Evolutionary conservation across 2,113 vertebrate genomes (phyloP).

Genomic region (Scomber scombrus): DNA sequence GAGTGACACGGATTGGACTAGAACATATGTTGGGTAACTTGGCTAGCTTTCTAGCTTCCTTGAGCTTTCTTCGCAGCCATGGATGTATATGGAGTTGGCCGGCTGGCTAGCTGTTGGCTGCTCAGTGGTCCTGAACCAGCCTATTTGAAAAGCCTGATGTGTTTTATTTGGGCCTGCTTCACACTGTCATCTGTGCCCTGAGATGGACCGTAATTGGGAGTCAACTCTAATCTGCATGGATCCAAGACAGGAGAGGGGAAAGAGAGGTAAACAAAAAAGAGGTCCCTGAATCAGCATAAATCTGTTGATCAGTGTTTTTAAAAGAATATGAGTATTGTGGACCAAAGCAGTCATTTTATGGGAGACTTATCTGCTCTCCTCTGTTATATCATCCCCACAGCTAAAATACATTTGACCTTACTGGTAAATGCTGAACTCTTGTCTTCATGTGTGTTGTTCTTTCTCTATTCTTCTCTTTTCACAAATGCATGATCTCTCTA

Average conservation of each 20-base stretch:
- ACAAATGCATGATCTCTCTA: conserved; percentile 23
- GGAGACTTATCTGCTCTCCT: conserved; percentile 4
- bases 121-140: conserved; percentile 94
- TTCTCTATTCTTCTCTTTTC: conserved; percentile 16
- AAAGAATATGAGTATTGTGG: conserved; percentile 21
- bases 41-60: conserved; percentile 65
- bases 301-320: conserved; percentile 7
- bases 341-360: conserved; percentile 12
- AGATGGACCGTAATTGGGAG: conserved; percentile 94
- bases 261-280: conserved; percentile 4
- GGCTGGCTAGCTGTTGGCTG: conserved; percentile 89
- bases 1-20: conserved; percentile 93
- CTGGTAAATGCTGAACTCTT: conserved; percentile 38
- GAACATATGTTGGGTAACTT: conserved; percentile 92
- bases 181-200: conserved; percentile 92
- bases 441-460: not conserved
- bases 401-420: conserved; percentile 32
- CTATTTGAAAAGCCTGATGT: conserved; percentile 97
- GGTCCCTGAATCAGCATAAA: not conserved
- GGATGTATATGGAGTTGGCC: conserved; percentile 69
- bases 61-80: conserved; percentile 66
- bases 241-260: conserved; percentile 65
- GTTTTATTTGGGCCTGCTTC: conserved; percentile 85
- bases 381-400: not conserved
- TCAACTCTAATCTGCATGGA: conserved; percentile 93